phyloP scores from a whole-genome alignment of 1,140 invertebrate species.

The Drosophila sp. region DNA sequence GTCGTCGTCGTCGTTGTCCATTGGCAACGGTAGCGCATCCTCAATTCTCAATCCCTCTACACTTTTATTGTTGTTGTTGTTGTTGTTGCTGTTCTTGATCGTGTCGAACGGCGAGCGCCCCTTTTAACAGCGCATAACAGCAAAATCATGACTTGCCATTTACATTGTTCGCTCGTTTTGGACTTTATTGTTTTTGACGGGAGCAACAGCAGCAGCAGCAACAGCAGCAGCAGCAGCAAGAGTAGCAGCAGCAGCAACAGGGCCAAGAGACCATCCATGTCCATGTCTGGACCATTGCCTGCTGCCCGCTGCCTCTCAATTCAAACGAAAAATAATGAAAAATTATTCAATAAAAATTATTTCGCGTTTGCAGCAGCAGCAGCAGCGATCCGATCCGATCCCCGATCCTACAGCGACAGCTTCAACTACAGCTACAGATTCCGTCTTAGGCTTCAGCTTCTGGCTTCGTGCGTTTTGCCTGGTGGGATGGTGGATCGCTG shows the following conservation, averaged over 20 bases:
- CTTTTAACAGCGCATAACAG: constrained; percentile 83
- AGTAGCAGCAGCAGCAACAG: constrained; percentile 17
- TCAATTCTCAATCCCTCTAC: constrained; percentile 44
- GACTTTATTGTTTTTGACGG: constrained; percentile 83
- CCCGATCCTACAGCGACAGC: constrained; percentile 1
- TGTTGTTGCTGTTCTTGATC: constrained; percentile 82
- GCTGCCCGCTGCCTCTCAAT: constrained; percentile 66
- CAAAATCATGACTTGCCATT: constrained; percentile 83
- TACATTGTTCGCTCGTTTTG: constrained; percentile 83
- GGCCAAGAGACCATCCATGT: constrained; percentile 27
- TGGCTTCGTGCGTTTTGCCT: constrained; percentile 60
- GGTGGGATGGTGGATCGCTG: neutral
- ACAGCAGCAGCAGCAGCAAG: constrained; percentile 13
- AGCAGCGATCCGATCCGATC: constrained; percentile 14
- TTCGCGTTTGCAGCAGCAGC: constrained; percentile 46
- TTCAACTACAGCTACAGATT: constrained; percentile 3
- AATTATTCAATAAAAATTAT: constrained; percentile 83
- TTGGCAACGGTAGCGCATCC: constrained; percentile 47
- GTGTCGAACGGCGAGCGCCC: constrained; percentile 83
- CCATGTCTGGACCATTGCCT: constrained; percentile 34
- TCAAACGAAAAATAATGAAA: constrained; percentile 83
- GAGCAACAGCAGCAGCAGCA: constrained; percentile 11
- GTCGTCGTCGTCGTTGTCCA: constrained; percentile 60
- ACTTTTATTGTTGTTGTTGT: constrained; percentile 53
- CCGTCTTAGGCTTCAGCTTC: constrained; percentile 26